phyloP scores from a whole-genome alignment of 2,797 vertebrate species.

The Lemur catta region DNA sequence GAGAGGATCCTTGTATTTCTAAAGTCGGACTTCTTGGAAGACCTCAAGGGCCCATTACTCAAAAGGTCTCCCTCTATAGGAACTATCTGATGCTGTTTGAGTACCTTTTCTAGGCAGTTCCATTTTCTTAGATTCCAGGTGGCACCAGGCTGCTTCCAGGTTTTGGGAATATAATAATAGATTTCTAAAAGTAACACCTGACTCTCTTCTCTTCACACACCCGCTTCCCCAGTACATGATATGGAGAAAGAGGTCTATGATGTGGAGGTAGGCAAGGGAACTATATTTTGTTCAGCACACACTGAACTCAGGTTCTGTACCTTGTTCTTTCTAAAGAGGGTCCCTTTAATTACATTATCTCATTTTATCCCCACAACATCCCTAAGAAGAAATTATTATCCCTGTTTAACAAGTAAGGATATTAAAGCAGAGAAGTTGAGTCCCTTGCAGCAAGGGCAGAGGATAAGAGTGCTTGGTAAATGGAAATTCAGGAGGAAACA shows the following conservation, averaged over 20 bases:
- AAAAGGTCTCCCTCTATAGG: neutral
- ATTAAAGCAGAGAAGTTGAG: neutral
- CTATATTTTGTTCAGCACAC: neutral
- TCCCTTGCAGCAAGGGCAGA: neutral
- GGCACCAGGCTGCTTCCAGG: neutral
- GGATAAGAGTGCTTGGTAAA: neutral
- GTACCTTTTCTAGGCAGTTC: neutral
- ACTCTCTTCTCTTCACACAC: neutral
- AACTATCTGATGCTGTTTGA: neutral
- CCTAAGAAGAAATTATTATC: neutral
- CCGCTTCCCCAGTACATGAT: neutral
- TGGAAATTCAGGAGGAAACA: neutral
- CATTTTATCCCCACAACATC: neutral
- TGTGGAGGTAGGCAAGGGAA: neutral
- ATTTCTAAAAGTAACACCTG: neutral
- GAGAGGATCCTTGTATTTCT: neutral
- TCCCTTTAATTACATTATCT: neutral
- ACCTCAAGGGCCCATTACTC: neutral
- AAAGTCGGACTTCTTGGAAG: neutral
- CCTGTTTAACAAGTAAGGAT: neutral
- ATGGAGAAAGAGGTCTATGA: neutral
- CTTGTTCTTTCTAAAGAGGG: neutral
- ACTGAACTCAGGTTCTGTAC: neutral
- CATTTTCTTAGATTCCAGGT: neutral
- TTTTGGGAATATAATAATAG: neutral